A percentile compares a stretch with the other conserved stretches of the same genome.
Evolutionary conservation across 2,888 invertebrate species (phyloP).

Genomic region (Torymus texanus): DNA sequence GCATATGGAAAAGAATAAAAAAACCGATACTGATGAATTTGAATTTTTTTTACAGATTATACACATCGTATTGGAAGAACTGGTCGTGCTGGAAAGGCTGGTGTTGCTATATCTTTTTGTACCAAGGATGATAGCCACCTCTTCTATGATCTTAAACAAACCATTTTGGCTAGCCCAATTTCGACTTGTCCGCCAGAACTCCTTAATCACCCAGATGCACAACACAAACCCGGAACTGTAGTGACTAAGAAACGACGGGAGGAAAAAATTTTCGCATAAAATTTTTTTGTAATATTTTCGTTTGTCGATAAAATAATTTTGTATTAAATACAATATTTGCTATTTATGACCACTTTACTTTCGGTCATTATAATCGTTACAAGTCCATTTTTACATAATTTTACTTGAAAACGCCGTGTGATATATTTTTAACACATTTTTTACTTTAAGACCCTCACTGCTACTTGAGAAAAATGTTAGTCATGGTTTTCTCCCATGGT

Average conservation of each 20-base stretch:
- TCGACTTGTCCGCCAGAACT: constrained; percentile 97
- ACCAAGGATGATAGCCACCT: constrained; percentile 97
- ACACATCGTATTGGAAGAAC: constrained; percentile 99
- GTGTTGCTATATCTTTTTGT: constrained; percentile 96
- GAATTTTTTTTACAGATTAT: constrained; percentile 80
- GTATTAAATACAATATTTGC: constrained; percentile 1
- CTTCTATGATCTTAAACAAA: constrained; percentile 98
- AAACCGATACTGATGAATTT: constrained; percentile 33
- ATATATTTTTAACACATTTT: too few species aligned
- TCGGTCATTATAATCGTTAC: too few species aligned
- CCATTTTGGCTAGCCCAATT: constrained; percentile 90
- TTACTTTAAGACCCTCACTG: too few species aligned
- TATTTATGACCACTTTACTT: too few species aligned
- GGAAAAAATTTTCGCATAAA: constrained; percentile 95
- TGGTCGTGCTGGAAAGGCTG: constrained; percentile 98
- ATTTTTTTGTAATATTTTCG: background rate
- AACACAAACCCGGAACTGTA: constrained; percentile 96
- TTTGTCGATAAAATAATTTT: background rate
- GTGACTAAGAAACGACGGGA: constrained; percentile 95
- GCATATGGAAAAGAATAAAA: constrained; percentile 12
- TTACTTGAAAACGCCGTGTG: too few species aligned
- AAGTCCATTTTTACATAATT: too few species aligned
- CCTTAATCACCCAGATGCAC: constrained; percentile 98
- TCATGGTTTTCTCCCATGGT: too few species aligned
- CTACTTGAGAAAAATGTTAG: too few species aligned